phyloP scores from a whole-genome alignment of 2,113 vertebrate genomes.

The Strigops habroptila region DNA sequence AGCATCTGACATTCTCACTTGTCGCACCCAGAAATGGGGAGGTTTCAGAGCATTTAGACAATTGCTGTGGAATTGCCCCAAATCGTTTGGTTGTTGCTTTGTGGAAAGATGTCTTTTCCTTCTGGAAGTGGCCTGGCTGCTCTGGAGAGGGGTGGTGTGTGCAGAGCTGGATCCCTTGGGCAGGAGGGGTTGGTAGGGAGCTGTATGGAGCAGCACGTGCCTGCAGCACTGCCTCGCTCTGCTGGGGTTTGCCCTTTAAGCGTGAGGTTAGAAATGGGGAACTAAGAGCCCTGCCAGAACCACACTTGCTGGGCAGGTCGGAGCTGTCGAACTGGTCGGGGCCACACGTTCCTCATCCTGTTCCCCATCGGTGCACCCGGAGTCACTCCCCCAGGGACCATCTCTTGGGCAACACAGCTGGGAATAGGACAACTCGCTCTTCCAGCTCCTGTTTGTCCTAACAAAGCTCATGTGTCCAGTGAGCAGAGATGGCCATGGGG shows the following conservation, averaged over 20 bases:
- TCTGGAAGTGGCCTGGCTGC: rapidly evolving
- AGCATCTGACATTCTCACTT: neutral
- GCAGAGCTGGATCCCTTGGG: neutral
- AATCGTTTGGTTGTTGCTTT: rapidly evolving
- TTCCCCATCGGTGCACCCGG: neutral
- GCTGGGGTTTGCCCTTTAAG: constrained; percentile 14
- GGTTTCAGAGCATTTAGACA: neutral
- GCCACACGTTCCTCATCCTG: neutral
- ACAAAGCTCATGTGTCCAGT: rapidly evolving
- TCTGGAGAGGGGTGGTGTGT: neutral
- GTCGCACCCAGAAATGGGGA: rapidly evolving
- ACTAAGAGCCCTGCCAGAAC: neutral
- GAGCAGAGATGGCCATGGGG: rapidly evolving
- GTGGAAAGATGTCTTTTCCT: neutral
- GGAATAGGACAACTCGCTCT: rapidly evolving
- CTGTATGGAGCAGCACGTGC: neutral
- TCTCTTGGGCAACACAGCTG: neutral
- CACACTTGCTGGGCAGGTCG: neutral
- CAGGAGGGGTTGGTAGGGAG: neutral
- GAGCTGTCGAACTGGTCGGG: neutral
- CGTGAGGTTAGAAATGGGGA: neutral
- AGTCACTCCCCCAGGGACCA: rapidly evolving
- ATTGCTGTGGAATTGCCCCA: neutral
- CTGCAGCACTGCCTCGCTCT: neutral
- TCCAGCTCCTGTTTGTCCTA: neutral